Evolutionary conservation across 2,797 vertebrate genomes (phyloP).

Genomic region (Sebastes oblongus): DNA sequence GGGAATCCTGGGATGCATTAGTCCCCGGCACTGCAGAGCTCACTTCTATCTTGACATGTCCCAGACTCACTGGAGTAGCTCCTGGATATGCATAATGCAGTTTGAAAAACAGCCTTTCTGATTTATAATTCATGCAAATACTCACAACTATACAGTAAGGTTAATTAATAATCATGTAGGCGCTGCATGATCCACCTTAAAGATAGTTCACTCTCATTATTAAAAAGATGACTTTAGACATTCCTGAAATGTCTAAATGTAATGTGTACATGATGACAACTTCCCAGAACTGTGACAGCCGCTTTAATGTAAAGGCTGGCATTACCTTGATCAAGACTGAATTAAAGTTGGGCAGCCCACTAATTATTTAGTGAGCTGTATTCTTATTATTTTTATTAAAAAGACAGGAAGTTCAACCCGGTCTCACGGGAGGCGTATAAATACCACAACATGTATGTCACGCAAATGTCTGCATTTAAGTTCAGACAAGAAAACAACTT

Average conservation of each 20-base stretch:
- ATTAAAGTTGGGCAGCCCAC: not conserved
- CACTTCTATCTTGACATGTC: conserved; percentile 64
- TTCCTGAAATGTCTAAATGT: not conserved
- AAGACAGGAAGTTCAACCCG: not conserved
- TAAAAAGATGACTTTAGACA: not conserved
- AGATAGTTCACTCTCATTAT: not conserved
- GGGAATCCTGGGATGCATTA: conserved; percentile 55
- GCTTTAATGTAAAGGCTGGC: not conserved
- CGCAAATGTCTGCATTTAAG: too few species aligned
- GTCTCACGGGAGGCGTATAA: too few species aligned
- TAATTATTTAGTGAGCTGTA: not conserved
- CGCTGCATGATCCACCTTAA: not conserved
- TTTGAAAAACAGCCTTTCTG: conserved; percentile 11
- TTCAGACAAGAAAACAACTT: too few species aligned
- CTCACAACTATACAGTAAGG: conserved; percentile 2
- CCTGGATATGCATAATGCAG: conserved; percentile 53
- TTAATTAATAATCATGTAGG: conserved; percentile 7
- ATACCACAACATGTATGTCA: too few species aligned
- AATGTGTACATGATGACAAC: accelerated
- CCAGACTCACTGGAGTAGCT: conserved; percentile 48
- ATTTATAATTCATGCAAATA: conserved; percentile 16
- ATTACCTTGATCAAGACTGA: not conserved
- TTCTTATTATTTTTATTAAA: not conserved
- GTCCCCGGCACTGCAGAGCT: conserved; percentile 22
- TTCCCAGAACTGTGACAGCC: not conserved